Evolutionary conservation across 2,888 invertebrate species (phyloP).

Genomic region (Catocala nupta): DNA sequence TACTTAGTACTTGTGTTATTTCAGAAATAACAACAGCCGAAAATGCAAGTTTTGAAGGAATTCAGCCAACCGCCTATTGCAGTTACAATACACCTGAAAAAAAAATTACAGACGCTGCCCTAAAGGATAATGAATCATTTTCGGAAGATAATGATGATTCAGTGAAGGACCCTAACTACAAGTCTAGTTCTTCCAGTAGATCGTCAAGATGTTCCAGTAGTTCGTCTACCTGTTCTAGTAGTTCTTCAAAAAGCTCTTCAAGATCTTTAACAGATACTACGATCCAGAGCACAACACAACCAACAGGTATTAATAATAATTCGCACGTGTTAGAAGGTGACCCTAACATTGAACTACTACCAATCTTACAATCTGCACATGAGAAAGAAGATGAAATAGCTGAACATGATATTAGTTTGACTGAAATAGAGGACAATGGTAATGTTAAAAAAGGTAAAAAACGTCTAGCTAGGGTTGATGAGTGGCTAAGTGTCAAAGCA

Average conservation of each 20-base stretch:
- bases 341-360: background rate
- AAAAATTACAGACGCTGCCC: background rate
- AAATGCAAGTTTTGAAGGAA: background rate
- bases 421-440: background rate
- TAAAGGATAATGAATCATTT: background rate
- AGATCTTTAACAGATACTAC: background rate
- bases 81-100: constrained; percentile 7
- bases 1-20: background rate
- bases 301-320: background rate
- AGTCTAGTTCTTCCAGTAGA: constrained; percentile 10
- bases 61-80: constrained; percentile 6
- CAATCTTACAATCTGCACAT: background rate
- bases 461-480: constrained; percentile 11
- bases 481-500: constrained; percentile 15
- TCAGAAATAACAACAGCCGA: background rate
- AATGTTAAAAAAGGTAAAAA: constrained; percentile 5
- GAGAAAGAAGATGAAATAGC: background rate
- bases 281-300: background rate
- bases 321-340: background rate
- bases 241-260: constrained; percentile 1
- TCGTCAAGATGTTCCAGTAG: background rate
- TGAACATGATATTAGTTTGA: background rate
- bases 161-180: constrained; percentile 16
- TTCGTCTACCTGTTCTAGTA: constrained; percentile 8
- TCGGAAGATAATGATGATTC: constrained; percentile 17